Evolutionary conservation across 2,888 invertebrate species (phyloP).

Genomic region (Celastrina argiolus): DNA sequence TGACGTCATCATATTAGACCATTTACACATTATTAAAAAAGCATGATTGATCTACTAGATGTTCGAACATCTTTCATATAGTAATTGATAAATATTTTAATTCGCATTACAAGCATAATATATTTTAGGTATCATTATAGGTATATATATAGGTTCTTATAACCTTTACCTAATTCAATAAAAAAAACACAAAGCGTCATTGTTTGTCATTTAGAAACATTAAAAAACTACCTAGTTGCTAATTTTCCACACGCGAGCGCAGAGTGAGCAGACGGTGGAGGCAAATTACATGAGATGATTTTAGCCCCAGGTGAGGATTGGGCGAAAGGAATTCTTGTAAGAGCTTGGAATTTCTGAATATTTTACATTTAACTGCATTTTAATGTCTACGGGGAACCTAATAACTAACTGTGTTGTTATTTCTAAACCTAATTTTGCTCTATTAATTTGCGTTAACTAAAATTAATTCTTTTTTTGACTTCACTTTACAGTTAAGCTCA

Average conservation of each 20-base stretch:
- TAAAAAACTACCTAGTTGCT: slow-evolving; percentile 40
- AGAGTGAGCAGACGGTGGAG: no score
- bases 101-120: no score
- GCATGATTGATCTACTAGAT: no score
- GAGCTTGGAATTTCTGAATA: slow-evolving; percentile 29
- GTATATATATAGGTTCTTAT: not conserved
- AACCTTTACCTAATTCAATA: not conserved
- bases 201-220: slow-evolving; percentile 15
- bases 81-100: no score
- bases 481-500: not conserved
- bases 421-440: not conserved
- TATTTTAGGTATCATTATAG: not conserved
- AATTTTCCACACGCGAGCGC: slow-evolving; percentile 56
- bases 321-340: slow-evolving; percentile 35
- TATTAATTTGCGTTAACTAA: not conserved
- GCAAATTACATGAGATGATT: slow-evolving; percentile 48
- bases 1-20: no score
- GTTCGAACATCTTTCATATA: no score
- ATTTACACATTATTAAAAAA: not conserved
- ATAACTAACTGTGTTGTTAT: not conserved
- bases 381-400: not conserved
- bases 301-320: slow-evolving; percentile 52
- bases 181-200: not conserved
- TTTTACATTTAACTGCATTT: slow-evolving; percentile 17
- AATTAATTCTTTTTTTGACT: not conserved